Base-by-base conservation (phyloP, 2,113 vertebrate species). In the Diphyllodes magnificus region DNA sequence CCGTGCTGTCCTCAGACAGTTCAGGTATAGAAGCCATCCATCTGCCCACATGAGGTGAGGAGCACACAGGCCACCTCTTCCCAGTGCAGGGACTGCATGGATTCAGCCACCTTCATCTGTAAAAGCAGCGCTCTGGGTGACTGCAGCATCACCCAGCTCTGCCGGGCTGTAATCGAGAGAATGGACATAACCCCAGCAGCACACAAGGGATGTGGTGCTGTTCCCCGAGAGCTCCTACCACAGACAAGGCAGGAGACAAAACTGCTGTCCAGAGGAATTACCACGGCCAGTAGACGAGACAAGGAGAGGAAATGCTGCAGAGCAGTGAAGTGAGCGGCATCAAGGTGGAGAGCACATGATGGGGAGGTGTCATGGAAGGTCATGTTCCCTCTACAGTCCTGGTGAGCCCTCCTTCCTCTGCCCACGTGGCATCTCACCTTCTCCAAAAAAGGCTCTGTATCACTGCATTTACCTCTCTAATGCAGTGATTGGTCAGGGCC, bases 11-110 rank as follows among this genome's bases (percentile, higher is more conserved):
- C 27, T 50, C 61, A 42, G 56, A 2, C 40, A 65, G 9, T 33
- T 79, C 51, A 51, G 35, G 11, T 13, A 3, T 25, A 21, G 39
- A 59, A 93, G 47, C 2, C 0, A 0, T 39, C 72, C 13, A 12
- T 20, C 13, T 3, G 3, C 28, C 8, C 6, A 0, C 1, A 1
- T 31, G 40, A 39, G 49, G 9, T 18, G 77, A 61, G 69, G 42
- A 75, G 8, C 33, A 53, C 71, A 54, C 1, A 12, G 76, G 14
- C 6, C 68, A 53, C 6, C 33, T 72, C 59, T 75, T 31, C 45
- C 44, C 28, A 10, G 0, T 7, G 70, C 25, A 13, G 2, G 1
- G 17, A 16, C 44, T 77, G 49, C 19, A 30, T 2, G 20, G 59
- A 42, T 39, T 31, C n/a, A 80, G 50, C 7, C 15, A 10, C 31